Percentiles rank a stretch among this genome's conserved stretches.
Conservation (phyloP, 2,113 vertebrate species). For the Urocolius indicus region DNA sequence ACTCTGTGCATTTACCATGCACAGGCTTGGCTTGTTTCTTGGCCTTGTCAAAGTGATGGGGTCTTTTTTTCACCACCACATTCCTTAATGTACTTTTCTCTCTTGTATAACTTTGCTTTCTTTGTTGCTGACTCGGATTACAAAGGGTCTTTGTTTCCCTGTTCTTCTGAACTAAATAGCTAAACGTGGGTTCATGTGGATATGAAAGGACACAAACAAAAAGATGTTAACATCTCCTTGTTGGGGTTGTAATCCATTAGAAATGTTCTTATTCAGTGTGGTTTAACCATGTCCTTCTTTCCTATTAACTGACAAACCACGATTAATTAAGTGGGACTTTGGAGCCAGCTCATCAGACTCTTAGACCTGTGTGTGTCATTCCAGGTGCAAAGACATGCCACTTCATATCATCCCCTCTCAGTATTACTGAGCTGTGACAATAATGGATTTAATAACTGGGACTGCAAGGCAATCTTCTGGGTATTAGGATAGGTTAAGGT, state of each 20-base stretch:
- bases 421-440: neutral
- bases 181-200: neutral
- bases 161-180: neutral
- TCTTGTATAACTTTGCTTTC: neutral
- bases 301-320: neutral
- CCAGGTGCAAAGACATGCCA: neutral
- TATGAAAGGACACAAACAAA: slow-evolving; percentile 28
- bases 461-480: neutral
- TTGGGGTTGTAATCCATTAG: neutral
- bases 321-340: neutral
- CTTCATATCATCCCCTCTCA: neutral
- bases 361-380: neutral
- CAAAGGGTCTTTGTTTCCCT: neutral
- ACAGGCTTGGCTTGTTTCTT: neutral
- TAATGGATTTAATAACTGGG: neutral
- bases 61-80: neutral
- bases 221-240: slow-evolving; percentile 1
- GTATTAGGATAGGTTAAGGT: neutral
- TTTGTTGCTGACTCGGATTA: neutral
- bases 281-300: neutral
- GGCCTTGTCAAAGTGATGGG: neutral
- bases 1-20: neutral
- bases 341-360: neutral
- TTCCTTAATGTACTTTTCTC: neutral
- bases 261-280: neutral